Conservation (phyloP, 2,113 vertebrate species). For the Oreocharis arfaki region DNA sequence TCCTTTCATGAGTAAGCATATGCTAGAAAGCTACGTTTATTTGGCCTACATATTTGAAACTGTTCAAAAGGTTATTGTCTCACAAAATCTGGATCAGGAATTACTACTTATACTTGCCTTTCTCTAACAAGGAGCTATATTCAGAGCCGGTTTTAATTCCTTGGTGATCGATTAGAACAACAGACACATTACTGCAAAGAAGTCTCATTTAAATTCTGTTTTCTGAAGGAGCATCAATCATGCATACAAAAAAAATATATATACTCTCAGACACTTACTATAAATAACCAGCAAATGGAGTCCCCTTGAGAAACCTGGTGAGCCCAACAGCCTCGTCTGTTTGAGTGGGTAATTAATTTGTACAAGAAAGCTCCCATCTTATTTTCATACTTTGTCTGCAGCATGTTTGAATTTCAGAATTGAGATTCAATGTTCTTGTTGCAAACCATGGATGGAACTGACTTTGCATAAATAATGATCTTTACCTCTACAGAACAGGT, state of each 20-base stretch:
- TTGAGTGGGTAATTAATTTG: background rate
- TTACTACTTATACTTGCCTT: background rate
- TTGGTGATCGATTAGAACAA: background rate
- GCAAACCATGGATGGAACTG: background rate
- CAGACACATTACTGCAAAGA: background rate
- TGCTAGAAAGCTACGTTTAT: background rate
- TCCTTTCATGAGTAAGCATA: conserved; percentile 25
- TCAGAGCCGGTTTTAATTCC: background rate
- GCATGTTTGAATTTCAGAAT: background rate
- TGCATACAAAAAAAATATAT: background rate
- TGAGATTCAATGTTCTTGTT: background rate
- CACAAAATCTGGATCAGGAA: conserved; percentile 7
- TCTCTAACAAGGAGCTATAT: background rate
- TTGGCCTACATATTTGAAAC: conserved; percentile 11
- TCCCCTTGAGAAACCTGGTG: background rate
- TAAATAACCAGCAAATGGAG: background rate
- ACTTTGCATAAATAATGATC: background rate
- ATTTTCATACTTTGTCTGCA: background rate
- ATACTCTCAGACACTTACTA: background rate
- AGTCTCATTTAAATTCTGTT: background rate
- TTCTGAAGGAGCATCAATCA: background rate
- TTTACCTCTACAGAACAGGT: background rate
- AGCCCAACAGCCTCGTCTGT: background rate
- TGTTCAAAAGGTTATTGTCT: conserved; percentile 40
- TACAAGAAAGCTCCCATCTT: background rate